Conservation (phyloP, 2,888 invertebrate genomes). For the Syrphus vitripennis region DNA sequence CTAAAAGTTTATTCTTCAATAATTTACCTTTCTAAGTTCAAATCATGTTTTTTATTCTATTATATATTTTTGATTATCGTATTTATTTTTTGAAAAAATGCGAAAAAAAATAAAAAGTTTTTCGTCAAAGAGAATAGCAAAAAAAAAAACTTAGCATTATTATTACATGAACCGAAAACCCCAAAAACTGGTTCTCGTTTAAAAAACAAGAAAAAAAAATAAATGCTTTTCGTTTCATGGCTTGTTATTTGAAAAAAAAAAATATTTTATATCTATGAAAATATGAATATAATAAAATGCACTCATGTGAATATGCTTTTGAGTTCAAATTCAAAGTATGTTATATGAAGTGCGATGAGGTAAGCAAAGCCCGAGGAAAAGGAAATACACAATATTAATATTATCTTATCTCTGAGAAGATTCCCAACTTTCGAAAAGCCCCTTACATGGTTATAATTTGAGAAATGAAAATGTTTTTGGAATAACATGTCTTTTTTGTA, state of each 20-base stretch:
- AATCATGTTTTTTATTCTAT: too few species aligned
- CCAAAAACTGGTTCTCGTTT: neutral
- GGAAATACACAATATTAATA: slow-evolving; percentile 66
- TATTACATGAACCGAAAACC: neutral
- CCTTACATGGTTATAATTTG: slow-evolving; percentile 52
- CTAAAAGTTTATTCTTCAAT: too few species aligned
- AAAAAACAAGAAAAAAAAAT: neutral
- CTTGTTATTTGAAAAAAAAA: neutral
- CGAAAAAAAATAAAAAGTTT: too few species aligned
- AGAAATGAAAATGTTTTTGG: slow-evolving; percentile 53
- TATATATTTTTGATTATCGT: too few species aligned
- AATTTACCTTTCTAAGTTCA: too few species aligned
- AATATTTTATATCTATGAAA: neutral
- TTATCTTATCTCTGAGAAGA: slow-evolving; percentile 53
- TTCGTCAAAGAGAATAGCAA: too few species aligned
- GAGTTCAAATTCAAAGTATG: slow-evolving; percentile 23
- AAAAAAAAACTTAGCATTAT: neutral
- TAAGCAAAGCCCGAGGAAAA: slow-evolving; percentile 40
- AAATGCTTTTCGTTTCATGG: neutral
- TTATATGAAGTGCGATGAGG: slow-evolving; percentile 58
- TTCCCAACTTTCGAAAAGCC: slow-evolving; percentile 50
- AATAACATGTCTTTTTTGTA: slow-evolving; percentile 41
- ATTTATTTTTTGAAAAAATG: too few species aligned
- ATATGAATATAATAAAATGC: neutral
- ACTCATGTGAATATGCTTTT: slow-evolving; percentile 7